Evolutionary conservation across 1,140 invertebrate species (phyloP).

Genomic region (Diprion similis): DNA sequence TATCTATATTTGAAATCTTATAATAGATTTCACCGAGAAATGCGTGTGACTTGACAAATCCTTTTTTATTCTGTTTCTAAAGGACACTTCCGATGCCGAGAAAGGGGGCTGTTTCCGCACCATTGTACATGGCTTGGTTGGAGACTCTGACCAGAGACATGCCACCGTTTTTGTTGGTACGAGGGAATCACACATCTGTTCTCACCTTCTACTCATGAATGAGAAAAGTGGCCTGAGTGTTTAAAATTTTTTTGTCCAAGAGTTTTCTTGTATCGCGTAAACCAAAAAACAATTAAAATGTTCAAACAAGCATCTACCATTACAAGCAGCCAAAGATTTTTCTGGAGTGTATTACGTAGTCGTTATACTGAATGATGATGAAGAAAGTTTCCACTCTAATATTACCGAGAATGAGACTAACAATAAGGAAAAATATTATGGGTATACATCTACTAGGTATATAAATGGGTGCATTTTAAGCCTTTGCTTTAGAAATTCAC

Average conservation of each 20-base stretch:
- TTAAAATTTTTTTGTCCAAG: too few species aligned
- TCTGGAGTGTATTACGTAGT: not conserved
- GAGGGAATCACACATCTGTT: constrained; percentile 95
- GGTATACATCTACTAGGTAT: not conserved
- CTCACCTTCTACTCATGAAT: constrained; percentile 95
- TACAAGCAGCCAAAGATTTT: too few species aligned
- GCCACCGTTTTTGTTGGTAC: constrained; percentile 90
- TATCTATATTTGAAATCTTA: too few species aligned
- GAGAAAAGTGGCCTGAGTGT: too few species aligned
- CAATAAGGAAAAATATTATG: not conserved
- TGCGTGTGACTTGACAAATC: not conserved
- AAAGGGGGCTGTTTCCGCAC: constrained; percentile 85
- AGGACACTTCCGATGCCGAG: constrained; percentile 93
- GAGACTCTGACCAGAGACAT: constrained; percentile 88
- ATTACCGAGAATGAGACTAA: not conserved
- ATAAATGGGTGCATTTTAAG: not conserved
- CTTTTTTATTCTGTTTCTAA: constrained; percentile 27
- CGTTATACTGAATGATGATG: not conserved
- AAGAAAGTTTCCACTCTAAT: too few species aligned
- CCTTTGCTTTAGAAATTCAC: not conserved
- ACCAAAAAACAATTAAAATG: not conserved
- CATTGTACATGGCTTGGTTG: constrained; percentile 94
- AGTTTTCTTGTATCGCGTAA: not conserved
- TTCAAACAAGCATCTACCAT: too few species aligned
- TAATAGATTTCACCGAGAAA: not conserved